Conservation (phyloP, 2,113 vertebrate genomes). For the Cephalophus harveyi region DNA sequence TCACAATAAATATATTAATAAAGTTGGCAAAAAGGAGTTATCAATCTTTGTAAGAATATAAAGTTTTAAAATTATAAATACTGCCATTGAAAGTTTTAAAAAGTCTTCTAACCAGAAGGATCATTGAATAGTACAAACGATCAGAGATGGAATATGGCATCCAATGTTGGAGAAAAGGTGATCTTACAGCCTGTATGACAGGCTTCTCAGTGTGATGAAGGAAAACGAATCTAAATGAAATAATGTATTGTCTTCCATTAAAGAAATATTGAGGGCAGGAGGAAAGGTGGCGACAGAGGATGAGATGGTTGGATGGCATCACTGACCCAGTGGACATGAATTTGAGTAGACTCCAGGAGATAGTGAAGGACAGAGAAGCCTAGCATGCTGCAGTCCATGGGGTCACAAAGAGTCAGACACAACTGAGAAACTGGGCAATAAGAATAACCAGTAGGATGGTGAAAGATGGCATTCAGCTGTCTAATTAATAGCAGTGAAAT, state of each 20-base stretch:
- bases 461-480: neutral
- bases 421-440: neutral
- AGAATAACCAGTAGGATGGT: neutral
- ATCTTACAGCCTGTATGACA: too few relatives aligned
- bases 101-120: neutral
- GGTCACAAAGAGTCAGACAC: neutral
- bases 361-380: neutral
- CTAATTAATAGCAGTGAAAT: neutral
- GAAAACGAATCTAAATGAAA: too few relatives aligned
- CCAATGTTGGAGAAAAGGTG: too few relatives aligned
- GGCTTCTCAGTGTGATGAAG: too few relatives aligned
- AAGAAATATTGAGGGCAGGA: neutral
- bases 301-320: neutral
- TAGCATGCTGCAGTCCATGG: neutral
- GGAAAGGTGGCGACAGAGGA: neutral
- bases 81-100: neutral
- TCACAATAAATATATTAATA: neutral
- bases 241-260: neutral
- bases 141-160: neutral
- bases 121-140: neutral
- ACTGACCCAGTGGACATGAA: neutral
- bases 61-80: neutral
- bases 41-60: neutral
- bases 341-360: neutral
- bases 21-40: neutral